These are phyloP conservation scores for Fopius arisanus DNA, from an alignment of 1,140 invertebrate genomes.

Conservation along the genomic window DNA sequence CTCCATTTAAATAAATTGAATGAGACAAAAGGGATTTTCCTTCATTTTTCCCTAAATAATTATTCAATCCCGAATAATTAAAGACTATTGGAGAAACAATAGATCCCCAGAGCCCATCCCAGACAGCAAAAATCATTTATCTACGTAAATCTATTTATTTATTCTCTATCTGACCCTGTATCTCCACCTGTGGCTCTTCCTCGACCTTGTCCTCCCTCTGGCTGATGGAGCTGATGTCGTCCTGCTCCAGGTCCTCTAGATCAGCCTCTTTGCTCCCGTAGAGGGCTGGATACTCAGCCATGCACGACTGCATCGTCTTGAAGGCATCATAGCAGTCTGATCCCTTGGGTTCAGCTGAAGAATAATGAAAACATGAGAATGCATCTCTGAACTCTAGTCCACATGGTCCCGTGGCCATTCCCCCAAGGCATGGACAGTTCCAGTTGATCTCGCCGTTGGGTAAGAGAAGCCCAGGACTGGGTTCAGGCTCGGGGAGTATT, in stretches of 20 bases:
- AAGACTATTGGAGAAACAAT: background rate
- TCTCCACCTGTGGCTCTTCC: background rate
- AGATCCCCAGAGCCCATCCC: too few species aligned
- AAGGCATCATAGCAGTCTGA: conserved; percentile 92
- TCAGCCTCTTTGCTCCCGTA: conserved; percentile 73
- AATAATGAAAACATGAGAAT: conserved; percentile 95
- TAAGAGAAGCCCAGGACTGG: conserved; percentile 81
- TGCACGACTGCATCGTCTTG: conserved; percentile 91
- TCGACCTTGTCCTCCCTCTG: background rate
- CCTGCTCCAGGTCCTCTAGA: conserved; percentile 60
- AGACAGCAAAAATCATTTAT: background rate
- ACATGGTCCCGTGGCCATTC: conserved; percentile 95
- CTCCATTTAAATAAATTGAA: background rate
- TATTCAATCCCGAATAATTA: too few species aligned
- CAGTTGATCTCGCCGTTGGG: conserved; percentile 94
- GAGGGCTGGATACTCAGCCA: conserved; percentile 86
- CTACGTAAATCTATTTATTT: background rate
- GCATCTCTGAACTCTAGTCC: conserved; percentile 91
- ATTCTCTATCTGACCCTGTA: background rate
- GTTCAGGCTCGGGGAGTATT: conserved; percentile 76
- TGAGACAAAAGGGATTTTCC: background rate
- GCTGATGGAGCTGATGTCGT: conserved; percentile 55
- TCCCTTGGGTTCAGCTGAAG: conserved; percentile 79
- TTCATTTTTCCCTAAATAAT: too few species aligned
- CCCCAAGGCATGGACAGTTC: conserved; percentile 95